These are phyloP conservation scores for Lipotes vexillifer DNA, from an alignment of 2,113 vertebrate genomes.

Conservation along the genomic window DNA sequence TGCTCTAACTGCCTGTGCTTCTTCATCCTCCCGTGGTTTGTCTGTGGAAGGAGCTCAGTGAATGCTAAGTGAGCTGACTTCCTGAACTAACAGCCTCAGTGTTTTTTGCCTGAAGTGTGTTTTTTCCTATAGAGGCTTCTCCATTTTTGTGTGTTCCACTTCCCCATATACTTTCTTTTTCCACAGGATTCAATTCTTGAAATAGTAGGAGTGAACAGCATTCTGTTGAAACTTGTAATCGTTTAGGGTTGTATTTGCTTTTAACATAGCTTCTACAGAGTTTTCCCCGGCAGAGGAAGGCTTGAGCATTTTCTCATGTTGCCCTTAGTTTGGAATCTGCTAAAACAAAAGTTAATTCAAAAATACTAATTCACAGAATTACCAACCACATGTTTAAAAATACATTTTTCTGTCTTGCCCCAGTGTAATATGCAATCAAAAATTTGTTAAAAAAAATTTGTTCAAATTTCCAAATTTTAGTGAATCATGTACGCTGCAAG, in stretches of 20 bases:
- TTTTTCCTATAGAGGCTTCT: background rate
- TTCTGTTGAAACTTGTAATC: background rate
- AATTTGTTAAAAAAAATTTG: background rate
- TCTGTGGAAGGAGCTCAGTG: background rate
- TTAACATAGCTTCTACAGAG: background rate
- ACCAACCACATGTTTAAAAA: background rate
- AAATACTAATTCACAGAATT: conserved; percentile 1
- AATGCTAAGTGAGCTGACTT: background rate
- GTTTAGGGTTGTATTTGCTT: background rate
- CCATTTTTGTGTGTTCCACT: background rate
- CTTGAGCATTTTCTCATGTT: background rate
- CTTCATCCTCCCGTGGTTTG: background rate
- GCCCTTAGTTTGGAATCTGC: background rate
- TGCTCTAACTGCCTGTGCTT: background rate
- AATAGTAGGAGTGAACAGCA: background rate
- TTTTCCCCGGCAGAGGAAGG: background rate
- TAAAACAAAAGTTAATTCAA: conserved; percentile 15
- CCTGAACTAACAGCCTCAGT: background rate
- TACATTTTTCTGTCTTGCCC: background rate
- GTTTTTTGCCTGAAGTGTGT: background rate
- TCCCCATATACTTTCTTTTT: background rate
- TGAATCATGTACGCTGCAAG: background rate
- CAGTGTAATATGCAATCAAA: background rate
- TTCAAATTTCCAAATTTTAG: background rate
- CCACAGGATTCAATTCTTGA: background rate